Conservation (phyloP, 1,140 invertebrate species). For the Aphelinus atriplicis region DNA sequence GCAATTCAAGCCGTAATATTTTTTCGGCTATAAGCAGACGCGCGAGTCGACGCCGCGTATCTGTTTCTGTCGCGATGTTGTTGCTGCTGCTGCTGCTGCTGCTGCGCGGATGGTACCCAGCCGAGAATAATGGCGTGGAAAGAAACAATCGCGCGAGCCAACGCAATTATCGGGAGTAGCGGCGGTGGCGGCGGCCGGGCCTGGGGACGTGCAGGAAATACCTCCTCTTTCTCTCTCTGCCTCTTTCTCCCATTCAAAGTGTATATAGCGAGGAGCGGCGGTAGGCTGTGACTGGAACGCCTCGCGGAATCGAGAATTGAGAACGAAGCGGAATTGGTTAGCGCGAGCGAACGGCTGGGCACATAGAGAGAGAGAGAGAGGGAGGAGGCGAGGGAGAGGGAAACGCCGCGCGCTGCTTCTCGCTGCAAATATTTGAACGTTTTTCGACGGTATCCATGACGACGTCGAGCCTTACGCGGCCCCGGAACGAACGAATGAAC, state of each 20-base stretch:
- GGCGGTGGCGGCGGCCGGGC: conserved; percentile 11
- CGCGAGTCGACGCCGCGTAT: too few relatives aligned
- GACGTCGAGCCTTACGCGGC: conserved; percentile 50
- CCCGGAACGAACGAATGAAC: conserved; percentile 48
- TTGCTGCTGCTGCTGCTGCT: too few relatives aligned
- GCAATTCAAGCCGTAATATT: too few relatives aligned
- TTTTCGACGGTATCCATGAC: conserved; percentile 57
- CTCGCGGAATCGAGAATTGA: conserved; percentile 30
- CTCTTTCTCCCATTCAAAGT: conserved; percentile 31
- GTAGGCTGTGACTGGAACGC: not conserved
- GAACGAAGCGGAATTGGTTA: conserved; percentile 48
- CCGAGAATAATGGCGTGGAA: conserved; percentile 39
- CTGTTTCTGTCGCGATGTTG: too few relatives aligned
- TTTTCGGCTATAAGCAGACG: too few relatives aligned
- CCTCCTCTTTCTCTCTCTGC: conserved; percentile 22
- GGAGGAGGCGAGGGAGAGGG: conserved; percentile 43
- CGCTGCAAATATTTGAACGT: conserved; percentile 56
- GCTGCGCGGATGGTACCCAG: not conserved
- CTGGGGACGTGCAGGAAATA: conserved; percentile 28
- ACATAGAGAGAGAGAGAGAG: not conserved
- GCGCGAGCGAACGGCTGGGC: conserved; percentile 38
- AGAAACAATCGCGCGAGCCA: conserved; percentile 46
- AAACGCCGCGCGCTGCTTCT: conserved; percentile 43
- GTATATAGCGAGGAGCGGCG: not conserved
- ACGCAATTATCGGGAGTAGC: conserved; percentile 48